Evolutionary conservation across 2,888 invertebrate species (phyloP).

Genomic region (Theretra japonica): DNA sequence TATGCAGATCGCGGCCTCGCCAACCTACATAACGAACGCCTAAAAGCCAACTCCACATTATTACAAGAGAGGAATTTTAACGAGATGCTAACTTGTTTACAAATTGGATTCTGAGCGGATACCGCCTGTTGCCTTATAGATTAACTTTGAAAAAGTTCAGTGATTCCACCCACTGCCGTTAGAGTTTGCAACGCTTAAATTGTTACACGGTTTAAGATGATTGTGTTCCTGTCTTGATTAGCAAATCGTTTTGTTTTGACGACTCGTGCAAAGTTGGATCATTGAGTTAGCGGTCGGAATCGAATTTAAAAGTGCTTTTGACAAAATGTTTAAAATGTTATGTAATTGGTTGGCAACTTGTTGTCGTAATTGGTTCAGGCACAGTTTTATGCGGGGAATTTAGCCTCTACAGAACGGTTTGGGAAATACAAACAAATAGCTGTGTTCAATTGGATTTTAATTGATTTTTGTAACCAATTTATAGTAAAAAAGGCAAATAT

Average conservation of each 20-base stretch:
- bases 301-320: constrained; percentile 17
- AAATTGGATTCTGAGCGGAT: constrained; percentile 79
- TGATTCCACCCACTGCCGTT: constrained; percentile 54
- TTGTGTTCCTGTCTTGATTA: constrained; percentile 19
- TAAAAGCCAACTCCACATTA: constrained; percentile 55
- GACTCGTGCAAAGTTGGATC: constrained; percentile 1
- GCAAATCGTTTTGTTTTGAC: constrained; percentile 26
- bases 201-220: constrained; percentile 26
- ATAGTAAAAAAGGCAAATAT: no score
- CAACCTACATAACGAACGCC: constrained; percentile 13
- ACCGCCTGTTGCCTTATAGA: constrained; percentile 78
- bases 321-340: constrained; percentile 6
- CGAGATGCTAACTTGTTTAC: constrained; percentile 82
- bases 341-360: constrained; percentile 10
- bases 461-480: no score
- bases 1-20: constrained; percentile 24
- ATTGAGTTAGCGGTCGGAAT: constrained; percentile 18
- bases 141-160: constrained; percentile 79
- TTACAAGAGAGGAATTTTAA: constrained; percentile 81
- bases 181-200: constrained; percentile 21
- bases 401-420: background rate
- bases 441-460: background rate
- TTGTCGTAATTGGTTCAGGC: constrained; percentile 8
- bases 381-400: background rate
- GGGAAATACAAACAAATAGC: background rate